These are phyloP conservation scores for Alexandromys oeconomus DNA, from an alignment of 2,797 vertebrate species.

Conservation along the genomic window DNA sequence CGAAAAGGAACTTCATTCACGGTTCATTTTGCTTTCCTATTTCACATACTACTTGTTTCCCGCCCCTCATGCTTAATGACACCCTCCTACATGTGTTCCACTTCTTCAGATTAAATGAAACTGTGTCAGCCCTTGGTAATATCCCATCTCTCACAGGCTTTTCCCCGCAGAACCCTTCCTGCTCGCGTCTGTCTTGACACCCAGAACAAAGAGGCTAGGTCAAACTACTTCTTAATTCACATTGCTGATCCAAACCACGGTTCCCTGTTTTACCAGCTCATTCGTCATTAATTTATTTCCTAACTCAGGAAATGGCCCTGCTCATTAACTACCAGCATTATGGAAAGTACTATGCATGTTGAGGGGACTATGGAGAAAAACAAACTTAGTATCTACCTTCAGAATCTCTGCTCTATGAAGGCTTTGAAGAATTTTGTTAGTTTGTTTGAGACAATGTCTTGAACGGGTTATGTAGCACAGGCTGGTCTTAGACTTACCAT, in stretches of 20 bases:
- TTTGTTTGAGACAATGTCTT: background rate
- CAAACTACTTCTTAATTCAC: background rate
- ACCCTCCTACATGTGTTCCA: slow-evolving; percentile 32
- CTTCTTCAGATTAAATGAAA: slow-evolving; percentile 70
- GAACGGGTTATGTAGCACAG: background rate
- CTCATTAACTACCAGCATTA: background rate
- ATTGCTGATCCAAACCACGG: background rate
- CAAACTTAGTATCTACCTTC: slow-evolving; percentile 20
- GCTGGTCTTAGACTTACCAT: background rate
- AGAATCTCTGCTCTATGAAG: background rate
- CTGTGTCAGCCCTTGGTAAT: slow-evolving; percentile 45
- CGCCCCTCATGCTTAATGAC: slow-evolving; percentile 61
- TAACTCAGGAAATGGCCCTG: slow-evolving; percentile 35
- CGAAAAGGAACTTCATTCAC: slow-evolving; percentile 57
- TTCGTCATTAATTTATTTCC: slow-evolving; percentile 13
- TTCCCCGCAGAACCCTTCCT: background rate
- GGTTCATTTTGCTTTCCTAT: slow-evolving; percentile 72
- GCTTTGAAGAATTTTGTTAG: background rate
- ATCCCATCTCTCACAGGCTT: slow-evolving; percentile 47
- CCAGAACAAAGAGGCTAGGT: slow-evolving; percentile 1
- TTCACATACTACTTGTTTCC: slow-evolving; percentile 67
- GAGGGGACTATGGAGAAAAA: background rate
- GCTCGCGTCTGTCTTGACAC: slow-evolving; percentile 28
- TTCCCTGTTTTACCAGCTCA: slow-evolving; percentile 36
- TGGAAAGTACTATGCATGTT: background rate